Evolutionary conservation across 2,888 invertebrate species (phyloP), one percentile per base, ranked within the genome.

Genomic region (Eudasyphora cyanicolor): DNA sequence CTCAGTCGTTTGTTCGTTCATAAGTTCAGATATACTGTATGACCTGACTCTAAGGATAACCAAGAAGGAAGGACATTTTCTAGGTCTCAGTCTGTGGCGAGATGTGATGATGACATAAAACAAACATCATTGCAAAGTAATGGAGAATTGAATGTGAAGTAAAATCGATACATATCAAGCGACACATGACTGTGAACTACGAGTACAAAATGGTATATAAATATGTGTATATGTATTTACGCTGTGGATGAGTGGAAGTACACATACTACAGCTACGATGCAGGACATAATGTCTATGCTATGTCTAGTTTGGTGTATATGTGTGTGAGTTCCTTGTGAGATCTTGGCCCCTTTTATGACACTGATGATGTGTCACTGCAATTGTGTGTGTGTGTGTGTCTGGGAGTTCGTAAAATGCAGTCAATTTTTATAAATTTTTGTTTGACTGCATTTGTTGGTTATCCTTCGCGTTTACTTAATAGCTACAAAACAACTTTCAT

Each of bases 131-230:
- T 1, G 19, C 27, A 62, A 67, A 57, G 57, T 35, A 54, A 75
- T 75, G 42, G 35, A n/a, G 38, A 77, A 51, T 70, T 62, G 42
- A 42, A 62, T 82, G 64, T 38, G 51, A 70, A 82, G 69, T 70
- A 69, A 70, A 70, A 69, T 17, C 45, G 64, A 64, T 74, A n/a
- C n/a, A 51, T 51, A 51, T 38, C 29, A 64, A 17, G n/a, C n/a
- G n/a, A 45, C 32, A 32, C 45, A 45, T 45, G n/a, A 45, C 14
- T 45, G n/a, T 45, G 45, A 45, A 45, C 17, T 14, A 19, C 29
- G 21, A 57, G 29, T 14, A 19, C 29, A 32, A 57, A 74, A 51
- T 60, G 32, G n/a, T 60, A 1, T 51, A 8, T 51, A n/a, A n/a
- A 70, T 62, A 49, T 49, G 49, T n/a, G 42, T 19, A 19, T 51